Evolutionary conservation across 1,140 invertebrate genomes (phyloP), one percentile per base, ranked within the genome.

Genomic region (Caenorhabditis briggsae): DNA sequence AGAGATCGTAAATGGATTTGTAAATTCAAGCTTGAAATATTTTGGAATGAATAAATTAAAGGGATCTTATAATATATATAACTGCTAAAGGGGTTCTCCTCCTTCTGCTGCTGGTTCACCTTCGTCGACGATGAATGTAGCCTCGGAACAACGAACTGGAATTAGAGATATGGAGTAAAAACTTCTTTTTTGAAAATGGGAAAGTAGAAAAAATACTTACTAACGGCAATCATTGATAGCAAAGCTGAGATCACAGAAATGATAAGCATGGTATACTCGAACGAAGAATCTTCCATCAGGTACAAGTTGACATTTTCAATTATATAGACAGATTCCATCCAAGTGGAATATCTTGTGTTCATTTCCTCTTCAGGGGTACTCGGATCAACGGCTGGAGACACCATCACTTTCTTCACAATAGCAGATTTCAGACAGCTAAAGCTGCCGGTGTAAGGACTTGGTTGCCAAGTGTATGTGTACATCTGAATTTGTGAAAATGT

Each of bases 51-150:
- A 82, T 55, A n/a, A 53, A 82, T 41, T n/a, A 11, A 82, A 7
- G 12, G 12, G 1, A 78, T 12, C 9, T 20, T 20, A 16, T 20
- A 61, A 48, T 33, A 64, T 8, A 83, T 41, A n/a, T 18, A 61
- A 20, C 20, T 7, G 5, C 56, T 83, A 87, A 50, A 87, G 86
- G 7, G 86, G 86, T 55, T 87, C 86, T 64, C 86, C 86, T 41
- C 25, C 59, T 41, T 82, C 86, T 14, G 86, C 86, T 25, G 86
- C 86, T 20, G 23, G 86, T 74, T 87, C 86, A 43, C 86, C 86
- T 46, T 87, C 86, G 23, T 87, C 86, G 23, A 87, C 59, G 82
- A 87, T 83, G 41, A 87, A 87, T 46, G 86, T 82, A 20, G 56
- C 46, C 14, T 87, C 86, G 18, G 55, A 41, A 23, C 74, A 82